These are phyloP conservation scores for Psittacula echo DNA, from an alignment of 2,797 vertebrate genomes.

Conservation along the genomic window DNA sequence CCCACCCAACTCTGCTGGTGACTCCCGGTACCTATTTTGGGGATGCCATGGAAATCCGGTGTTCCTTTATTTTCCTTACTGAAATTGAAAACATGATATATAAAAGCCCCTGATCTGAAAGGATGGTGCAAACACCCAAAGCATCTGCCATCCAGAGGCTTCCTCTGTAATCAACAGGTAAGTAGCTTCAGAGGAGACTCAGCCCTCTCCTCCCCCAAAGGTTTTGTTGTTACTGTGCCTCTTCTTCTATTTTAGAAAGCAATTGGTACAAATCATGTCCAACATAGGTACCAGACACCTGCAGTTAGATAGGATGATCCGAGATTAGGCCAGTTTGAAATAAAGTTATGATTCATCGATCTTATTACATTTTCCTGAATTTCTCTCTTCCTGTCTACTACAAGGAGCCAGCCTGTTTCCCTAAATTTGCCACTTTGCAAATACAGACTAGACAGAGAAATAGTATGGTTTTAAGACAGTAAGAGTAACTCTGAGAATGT, in stretches of 20 bases:
- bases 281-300: background rate
- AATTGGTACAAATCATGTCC: background rate
- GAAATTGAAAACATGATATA: background rate
- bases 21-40: background rate
- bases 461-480: background rate
- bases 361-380: background rate
- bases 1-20: background rate
- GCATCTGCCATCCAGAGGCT: background rate
- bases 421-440: background rate
- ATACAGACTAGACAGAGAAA: background rate
- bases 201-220: background rate
- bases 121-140: background rate
- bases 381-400: background rate
- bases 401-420: background rate
- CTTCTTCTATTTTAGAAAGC: background rate
- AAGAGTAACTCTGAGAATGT: background rate
- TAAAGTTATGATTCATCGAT: background rate
- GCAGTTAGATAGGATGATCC: background rate
- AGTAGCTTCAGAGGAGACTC: background rate
- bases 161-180: background rate
- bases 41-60: background rate
- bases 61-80: background rate
- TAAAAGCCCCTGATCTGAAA: background rate
- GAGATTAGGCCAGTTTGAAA: background rate
- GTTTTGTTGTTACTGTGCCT: background rate